Evolutionary conservation across 2,797 vertebrate genomes (phyloP), one percentile per base, ranked within the genome.

Genomic region (Mus spretus): DNA sequence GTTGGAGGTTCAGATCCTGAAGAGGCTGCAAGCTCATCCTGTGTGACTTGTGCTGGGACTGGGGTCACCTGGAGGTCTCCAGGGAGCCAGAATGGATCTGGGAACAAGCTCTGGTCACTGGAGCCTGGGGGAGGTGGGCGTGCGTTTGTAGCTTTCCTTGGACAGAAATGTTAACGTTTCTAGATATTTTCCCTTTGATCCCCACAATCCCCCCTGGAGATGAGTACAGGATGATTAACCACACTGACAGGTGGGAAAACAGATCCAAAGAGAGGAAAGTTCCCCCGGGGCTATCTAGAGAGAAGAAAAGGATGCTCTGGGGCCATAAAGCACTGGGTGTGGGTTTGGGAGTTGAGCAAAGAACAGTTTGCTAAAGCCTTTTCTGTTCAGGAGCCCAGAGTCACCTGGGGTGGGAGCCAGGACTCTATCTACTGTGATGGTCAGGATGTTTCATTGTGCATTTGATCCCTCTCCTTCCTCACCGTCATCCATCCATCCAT

Each of bases 51-150:
- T 2, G 40, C 80, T 75, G 40, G 63, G 90, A 53, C 88, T 50
- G 31, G 65, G 95, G 95, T 93, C 89, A 88, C 91, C 90, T 94
- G 95, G 67, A 92, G 96, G 91, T 96, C 95, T 96, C 75, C 31
- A 26, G 63, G 44, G 80, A 94, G n/a, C 37, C 28, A 11, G 53
- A 34, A 40, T 44, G 37, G 82, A 34, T 6, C 26, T 15, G 53
- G 40, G 50, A 22, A 63, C 81, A 7, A 20, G 44, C 14, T n/a
- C 22, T 53, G 74, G 22, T 74, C 26, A 47, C 55, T 75, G 83
- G 44, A 72, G 59, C 57, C 37, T 53, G n/a, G 53, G 44, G 75
- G n/a, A 78, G 78, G 19, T 34, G 50, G 2, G 22, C 0, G n/a
- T 26, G 37, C 19, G 3, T 44, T 37, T 53, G 74, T 20, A 12